phyloP scores from a whole-genome alignment of 2,113 vertebrate species.

The Scortum barcoo region DNA sequence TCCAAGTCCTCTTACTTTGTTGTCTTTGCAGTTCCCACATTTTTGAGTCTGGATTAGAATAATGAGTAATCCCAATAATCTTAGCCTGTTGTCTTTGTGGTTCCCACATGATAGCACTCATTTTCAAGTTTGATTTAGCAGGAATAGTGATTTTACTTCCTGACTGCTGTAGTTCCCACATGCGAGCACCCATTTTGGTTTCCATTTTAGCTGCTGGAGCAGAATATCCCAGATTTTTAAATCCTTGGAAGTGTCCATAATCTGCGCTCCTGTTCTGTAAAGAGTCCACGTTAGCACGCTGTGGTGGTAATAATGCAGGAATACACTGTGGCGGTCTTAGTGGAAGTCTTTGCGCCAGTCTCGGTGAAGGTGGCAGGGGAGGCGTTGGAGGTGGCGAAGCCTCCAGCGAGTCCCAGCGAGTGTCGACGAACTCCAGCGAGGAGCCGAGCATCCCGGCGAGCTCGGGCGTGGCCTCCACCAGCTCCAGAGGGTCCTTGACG shows the following conservation, averaged over 20 bases:
- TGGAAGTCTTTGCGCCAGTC: background rate
- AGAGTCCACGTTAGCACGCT: background rate
- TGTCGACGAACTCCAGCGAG: slow-evolving; percentile 67
- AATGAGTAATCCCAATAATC: no score
- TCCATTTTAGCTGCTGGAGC: background rate
- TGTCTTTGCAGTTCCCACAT: no score
- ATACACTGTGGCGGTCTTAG: background rate
- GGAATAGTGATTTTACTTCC: background rate
- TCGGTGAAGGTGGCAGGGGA: background rate
- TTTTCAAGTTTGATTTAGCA: background rate
- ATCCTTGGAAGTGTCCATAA: background rate
- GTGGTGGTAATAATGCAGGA: background rate
- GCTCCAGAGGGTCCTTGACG: slow-evolving; percentile 53
- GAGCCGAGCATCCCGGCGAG: slow-evolving; percentile 71
- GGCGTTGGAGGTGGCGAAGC: slow-evolving; percentile 28
- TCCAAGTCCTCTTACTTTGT: no score
- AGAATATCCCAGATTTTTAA: background rate
- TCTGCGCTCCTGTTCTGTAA: background rate
- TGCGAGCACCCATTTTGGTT: slow-evolving; percentile 9
- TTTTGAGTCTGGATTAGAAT: no score
- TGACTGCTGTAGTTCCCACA: slow-evolving; percentile 27
- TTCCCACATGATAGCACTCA: slow-evolving; percentile 22
- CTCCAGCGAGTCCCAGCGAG: slow-evolving; percentile 43
- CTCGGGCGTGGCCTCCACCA: slow-evolving; percentile 69
- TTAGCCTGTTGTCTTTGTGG: background rate